A percentile compares a stretch with the other conserved stretches of the same genome.
These are phyloP conservation scores for Sciaenops ocellatus DNA, from an alignment of 2,797 vertebrate species.

Conservation along the genomic window DNA sequence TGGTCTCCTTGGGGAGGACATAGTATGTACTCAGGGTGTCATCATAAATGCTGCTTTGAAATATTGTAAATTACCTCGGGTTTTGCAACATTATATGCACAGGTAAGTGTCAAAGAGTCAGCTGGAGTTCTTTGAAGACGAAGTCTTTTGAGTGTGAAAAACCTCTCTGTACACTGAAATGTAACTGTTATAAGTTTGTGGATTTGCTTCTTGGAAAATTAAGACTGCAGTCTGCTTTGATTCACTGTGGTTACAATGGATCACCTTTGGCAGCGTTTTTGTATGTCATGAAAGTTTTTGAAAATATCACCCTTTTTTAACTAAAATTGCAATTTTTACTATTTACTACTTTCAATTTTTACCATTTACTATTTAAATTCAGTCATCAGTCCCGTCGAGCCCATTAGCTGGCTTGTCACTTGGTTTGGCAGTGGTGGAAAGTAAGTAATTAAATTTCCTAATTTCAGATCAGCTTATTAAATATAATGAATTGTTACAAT, in stretches of 20 bases:
- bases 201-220: slow-evolving; percentile 8
- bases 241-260: neutral
- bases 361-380: neutral
- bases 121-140: slow-evolving; percentile 66
- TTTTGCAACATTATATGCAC: slow-evolving; percentile 52
- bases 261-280: neutral
- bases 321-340: neutral
- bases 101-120: slow-evolving; percentile 59
- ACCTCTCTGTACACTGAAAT: slow-evolving; percentile 41
- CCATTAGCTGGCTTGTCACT: no score
- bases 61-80: slow-evolving; percentile 50
- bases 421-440: neutral
- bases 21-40: slow-evolving; percentile 51
- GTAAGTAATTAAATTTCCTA: neutral
- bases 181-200: slow-evolving; percentile 39
- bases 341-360: no score
- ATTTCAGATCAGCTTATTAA: no score
- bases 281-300: neutral
- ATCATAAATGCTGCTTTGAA: slow-evolving; percentile 68
- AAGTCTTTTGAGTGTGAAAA: slow-evolving; percentile 63
- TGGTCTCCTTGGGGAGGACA: slow-evolving; percentile 43
- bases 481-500: no score
- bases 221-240: neutral
- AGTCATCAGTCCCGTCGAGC: neutral
- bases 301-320: neutral